These are phyloP conservation scores for Nannoperca obscura DNA, from an alignment of 2,797 vertebrate genomes.

Conservation along the genomic window DNA sequence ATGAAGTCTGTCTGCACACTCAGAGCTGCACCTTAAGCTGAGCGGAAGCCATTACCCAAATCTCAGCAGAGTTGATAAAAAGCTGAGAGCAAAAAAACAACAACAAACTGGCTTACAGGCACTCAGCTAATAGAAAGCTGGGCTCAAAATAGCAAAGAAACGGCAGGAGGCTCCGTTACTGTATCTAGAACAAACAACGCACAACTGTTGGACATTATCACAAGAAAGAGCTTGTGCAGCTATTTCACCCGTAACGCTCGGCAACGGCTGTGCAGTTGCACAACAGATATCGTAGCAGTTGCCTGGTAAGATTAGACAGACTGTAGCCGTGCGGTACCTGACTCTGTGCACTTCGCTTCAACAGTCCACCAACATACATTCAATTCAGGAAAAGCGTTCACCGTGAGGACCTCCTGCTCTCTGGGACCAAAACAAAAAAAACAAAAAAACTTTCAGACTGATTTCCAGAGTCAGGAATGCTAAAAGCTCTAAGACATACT, in stretches of 20 bases:
- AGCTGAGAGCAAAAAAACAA: slow-evolving; percentile 37
- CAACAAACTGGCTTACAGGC: slow-evolving; percentile 34
- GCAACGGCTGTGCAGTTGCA: slow-evolving; percentile 56
- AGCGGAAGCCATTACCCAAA: slow-evolving; percentile 66
- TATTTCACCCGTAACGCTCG: slow-evolving; percentile 37
- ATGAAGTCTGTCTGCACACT: slow-evolving; percentile 56
- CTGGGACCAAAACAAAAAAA: slow-evolving; percentile 12
- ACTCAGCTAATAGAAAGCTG: slow-evolving; percentile 64
- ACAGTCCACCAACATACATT: slow-evolving; percentile 53
- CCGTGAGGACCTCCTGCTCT: slow-evolving; percentile 57
- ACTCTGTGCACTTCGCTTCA: slow-evolving; percentile 60
- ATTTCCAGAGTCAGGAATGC: slow-evolving; percentile 70
- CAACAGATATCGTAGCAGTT: slow-evolving; percentile 56
- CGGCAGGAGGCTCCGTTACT: slow-evolving; percentile 7
- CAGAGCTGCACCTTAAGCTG: slow-evolving; percentile 57
- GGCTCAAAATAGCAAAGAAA: slow-evolving; percentile 38
- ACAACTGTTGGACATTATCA: slow-evolving; percentile 72
- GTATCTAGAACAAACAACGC: slow-evolving; percentile 59
- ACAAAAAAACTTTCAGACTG: slow-evolving; percentile 37
- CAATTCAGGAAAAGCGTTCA: slow-evolving; percentile 45
- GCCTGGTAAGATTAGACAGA: slow-evolving; percentile 65
- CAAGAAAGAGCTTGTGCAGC: slow-evolving; percentile 40
- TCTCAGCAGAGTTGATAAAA: slow-evolving; percentile 62
- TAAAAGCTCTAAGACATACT: slow-evolving; percentile 76
- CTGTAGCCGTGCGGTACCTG: slow-evolving; percentile 37